Base-by-base conservation (phyloP, 2,888 invertebrate species). In the Drosophila stalkeri region DNA sequence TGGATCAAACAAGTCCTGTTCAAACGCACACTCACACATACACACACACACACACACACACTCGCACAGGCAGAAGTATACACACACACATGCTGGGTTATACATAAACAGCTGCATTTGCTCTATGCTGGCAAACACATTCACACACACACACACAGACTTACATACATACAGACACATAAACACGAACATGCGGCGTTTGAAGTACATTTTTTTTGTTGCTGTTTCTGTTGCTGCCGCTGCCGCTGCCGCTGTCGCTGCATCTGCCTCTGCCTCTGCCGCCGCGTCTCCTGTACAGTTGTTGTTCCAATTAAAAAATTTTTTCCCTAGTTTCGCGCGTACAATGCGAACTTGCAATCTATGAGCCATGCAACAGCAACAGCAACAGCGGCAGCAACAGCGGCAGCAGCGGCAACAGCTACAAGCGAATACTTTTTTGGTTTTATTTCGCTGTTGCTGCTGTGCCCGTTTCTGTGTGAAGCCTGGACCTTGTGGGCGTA, bases 271-370 rank as follows among this genome's bases (percentile, higher is more conserved):
- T 57, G 65, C 60, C 35, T 55, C 76, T 72, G 81, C 63, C 68
- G 72, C 69, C 55, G 64, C 73, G 65, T 61, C 75, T 64, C 59
- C 81, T 86, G 91, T 89, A 91, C 91, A 90, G 90, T 91, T 90
- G 89, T 90, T 91, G 91, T 90, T 90, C 90, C 90, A 91, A 90
- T 91, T 91, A 91, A 90, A 86, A 80, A 86, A 54, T 72, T 80
- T 82, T 89, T 91, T 86, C 88, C 86, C 90, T 88, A 89, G 88
- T 91, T 89, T 90, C 84, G 88, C 91, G 91, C 90, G 77, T 82
- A 90, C 83, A 90, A 86, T 91, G 80, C 90, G 89, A 75, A 77
- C 80, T 85, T 89, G 85, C 83, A 82, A 81, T 82, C 77, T 72
- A 80, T 80, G 82, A 77, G 80, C 77, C 65, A 64, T 77, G 78